Evolutionary conservation across 2,888 invertebrate genomes (phyloP).

Genomic region (Craniophora ligustri): DNA sequence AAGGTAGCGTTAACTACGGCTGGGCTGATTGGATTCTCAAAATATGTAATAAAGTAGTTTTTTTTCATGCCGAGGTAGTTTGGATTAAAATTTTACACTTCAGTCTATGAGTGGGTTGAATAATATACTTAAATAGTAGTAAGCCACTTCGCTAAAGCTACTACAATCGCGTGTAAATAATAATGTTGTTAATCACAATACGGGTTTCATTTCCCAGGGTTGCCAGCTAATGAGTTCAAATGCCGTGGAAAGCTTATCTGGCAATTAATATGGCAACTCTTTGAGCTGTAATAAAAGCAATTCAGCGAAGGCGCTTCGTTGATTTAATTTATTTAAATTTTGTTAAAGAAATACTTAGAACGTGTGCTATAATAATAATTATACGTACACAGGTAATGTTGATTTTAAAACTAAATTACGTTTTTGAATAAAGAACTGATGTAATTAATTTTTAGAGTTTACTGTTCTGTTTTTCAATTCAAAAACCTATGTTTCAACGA

Average conservation of each 20-base stretch:
- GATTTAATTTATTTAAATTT: conserved; percentile 31
- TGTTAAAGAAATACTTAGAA: background rate
- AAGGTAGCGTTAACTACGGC: too few species aligned
- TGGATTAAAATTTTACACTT: too few species aligned
- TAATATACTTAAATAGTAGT: conserved; percentile 4
- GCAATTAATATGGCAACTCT: conserved; percentile 43
- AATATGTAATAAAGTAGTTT: too few species aligned
- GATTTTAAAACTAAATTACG: background rate
- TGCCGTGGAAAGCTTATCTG: conserved; percentile 37
- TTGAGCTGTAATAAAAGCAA: conserved; percentile 29
- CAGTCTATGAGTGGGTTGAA: too few species aligned
- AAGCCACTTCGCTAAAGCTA: conserved; percentile 3
- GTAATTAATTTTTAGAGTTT: background rate
- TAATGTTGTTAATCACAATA: conserved; percentile 43
- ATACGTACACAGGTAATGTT: too few species aligned
- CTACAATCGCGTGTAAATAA: conserved; percentile 42
- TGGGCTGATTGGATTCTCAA: too few species aligned
- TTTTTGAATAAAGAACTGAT: background rate
- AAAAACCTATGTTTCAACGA: too few species aligned
- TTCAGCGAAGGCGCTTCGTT: conserved; percentile 28
- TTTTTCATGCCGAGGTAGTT: too few species aligned
- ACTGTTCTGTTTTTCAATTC: too few species aligned
- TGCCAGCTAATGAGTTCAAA: conserved; percentile 48
- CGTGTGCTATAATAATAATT: background rate
- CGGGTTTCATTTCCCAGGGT: conserved; percentile 39